phyloP scores from a whole-genome alignment of 2,113 vertebrate genomes.

The Anguilla rostrata region DNA sequence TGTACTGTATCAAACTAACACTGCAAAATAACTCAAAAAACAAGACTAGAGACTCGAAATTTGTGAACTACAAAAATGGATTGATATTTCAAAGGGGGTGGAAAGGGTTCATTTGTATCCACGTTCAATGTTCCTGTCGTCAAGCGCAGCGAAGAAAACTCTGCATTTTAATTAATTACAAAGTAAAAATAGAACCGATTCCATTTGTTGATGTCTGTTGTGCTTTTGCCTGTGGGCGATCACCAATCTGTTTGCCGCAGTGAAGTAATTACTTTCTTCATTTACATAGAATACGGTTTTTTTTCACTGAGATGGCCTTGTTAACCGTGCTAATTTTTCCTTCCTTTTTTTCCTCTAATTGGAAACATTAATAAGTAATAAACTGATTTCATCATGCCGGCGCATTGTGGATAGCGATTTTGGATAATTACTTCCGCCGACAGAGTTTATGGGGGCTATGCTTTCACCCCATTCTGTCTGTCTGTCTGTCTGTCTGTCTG shows the following conservation, averaged over 20 bases:
- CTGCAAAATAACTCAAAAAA: too few relatives aligned
- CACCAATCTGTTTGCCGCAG: neutral
- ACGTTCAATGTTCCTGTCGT: neutral
- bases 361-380: neutral
- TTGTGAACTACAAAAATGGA: neutral
- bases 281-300: neutral
- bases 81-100: neutral
- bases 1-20: too few relatives aligned
- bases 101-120: neutral
- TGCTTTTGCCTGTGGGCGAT: neutral
- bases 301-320: neutral
- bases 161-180: slow-evolving; percentile 14
- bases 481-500: too few relatives aligned
- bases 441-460: too few relatives aligned
- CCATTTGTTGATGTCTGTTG: neutral
- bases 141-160: neutral
- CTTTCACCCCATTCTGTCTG: too few relatives aligned
- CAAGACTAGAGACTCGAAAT: too few relatives aligned
- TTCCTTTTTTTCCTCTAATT: neutral
- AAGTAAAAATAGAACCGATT: slow-evolving; percentile 2
- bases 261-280: neutral
- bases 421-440: too few relatives aligned
- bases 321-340: neutral
- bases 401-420: too few relatives aligned
- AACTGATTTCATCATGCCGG: neutral